These are phyloP conservation scores for Philhelius pedissequus DNA, from an alignment of 2,888 invertebrate species.

Conservation along the genomic window DNA sequence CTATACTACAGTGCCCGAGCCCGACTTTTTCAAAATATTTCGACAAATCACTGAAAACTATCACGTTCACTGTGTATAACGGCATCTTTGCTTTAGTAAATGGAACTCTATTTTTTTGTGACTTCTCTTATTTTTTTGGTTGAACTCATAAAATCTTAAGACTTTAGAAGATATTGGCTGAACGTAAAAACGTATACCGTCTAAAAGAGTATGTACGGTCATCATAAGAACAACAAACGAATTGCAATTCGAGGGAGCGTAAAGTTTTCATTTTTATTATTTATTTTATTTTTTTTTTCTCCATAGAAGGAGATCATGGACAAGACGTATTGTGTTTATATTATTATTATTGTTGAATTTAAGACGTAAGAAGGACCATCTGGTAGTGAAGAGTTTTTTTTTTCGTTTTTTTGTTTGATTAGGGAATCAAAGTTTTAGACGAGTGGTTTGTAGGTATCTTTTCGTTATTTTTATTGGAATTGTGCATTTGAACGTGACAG, in stretches of 20 bases:
- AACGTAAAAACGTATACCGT: constrained; percentile 15
- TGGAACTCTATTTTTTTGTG: constrained; percentile 10
- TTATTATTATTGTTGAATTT: constrained; percentile 10
- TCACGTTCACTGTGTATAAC: constrained; percentile 48
- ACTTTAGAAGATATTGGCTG: constrained; percentile 42
- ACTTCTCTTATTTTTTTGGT: constrained; percentile 6
- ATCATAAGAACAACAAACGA: constrained; percentile 48
- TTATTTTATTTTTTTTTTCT: background rate
- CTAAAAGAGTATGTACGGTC: constrained; percentile 24
- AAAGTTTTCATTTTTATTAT: constrained; percentile 34
- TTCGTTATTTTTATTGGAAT: background rate
- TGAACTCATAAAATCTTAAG: constrained; percentile 48
- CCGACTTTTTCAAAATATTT: background rate
- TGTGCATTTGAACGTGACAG: background rate
- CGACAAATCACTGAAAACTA: constrained; percentile 63
- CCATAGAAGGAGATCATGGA: background rate
- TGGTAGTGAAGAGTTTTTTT: background rate
- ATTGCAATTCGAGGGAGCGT: constrained; percentile 23
- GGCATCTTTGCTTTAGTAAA: constrained; percentile 39
- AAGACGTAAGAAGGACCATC: background rate
- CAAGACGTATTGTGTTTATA: constrained; percentile 16
- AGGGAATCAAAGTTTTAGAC: background rate
- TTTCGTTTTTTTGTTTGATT: background rate
- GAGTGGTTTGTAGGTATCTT: background rate
- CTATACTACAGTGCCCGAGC: background rate